Evolutionary conservation across 2,888 invertebrate species (phyloP).

Genomic region (Drosophila atroscutellata): DNA sequence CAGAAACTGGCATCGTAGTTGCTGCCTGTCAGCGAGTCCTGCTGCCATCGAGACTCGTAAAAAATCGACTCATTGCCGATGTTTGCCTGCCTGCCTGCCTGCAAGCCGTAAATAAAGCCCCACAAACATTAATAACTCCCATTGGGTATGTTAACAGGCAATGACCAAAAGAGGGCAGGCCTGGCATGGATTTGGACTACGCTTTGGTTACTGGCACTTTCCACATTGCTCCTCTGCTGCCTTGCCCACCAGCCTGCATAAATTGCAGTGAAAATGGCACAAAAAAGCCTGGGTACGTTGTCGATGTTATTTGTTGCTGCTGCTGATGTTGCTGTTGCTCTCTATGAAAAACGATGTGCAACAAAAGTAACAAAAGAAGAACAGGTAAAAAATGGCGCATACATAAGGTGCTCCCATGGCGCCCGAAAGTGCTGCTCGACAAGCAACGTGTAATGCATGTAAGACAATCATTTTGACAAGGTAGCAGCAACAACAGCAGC

Average conservation of each 20-base stretch:
- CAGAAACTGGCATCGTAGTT: conserved; percentile 27
- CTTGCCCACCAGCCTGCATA: conserved; percentile 56
- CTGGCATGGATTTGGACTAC: conserved; percentile 69
- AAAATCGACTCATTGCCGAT: conserved; percentile 68
- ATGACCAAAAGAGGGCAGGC: conserved; percentile 72
- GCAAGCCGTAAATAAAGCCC: conserved; percentile 72
- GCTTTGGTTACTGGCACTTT: conserved; percentile 39
- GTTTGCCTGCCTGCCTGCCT: conserved; percentile 22
- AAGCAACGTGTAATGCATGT: conserved; percentile 69
- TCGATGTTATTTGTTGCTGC: conserved; percentile 34
- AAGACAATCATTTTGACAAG: conserved; percentile 78
- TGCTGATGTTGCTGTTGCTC: conserved; percentile 37
- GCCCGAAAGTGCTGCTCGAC: conserved; percentile 37
- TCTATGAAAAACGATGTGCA: conserved; percentile 76
- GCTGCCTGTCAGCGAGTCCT: conserved; percentile 66
- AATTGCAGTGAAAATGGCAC: conserved; percentile 72
- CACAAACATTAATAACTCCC: conserved; percentile 81
- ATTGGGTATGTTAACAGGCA: conserved; percentile 82
- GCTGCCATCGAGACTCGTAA: conserved; percentile 69
- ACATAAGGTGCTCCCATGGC: conserved; percentile 66
- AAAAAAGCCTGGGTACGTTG: conserved; percentile 41
- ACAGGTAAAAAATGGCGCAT: conserved; percentile 73
- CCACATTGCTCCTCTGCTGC: conserved; percentile 7
- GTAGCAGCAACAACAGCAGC: conserved; percentile 17
- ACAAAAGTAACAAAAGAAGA: conserved; percentile 64